Conservation (phyloP, 2,888 invertebrate genomes). For the Heteromyza rotundicornis region DNA sequence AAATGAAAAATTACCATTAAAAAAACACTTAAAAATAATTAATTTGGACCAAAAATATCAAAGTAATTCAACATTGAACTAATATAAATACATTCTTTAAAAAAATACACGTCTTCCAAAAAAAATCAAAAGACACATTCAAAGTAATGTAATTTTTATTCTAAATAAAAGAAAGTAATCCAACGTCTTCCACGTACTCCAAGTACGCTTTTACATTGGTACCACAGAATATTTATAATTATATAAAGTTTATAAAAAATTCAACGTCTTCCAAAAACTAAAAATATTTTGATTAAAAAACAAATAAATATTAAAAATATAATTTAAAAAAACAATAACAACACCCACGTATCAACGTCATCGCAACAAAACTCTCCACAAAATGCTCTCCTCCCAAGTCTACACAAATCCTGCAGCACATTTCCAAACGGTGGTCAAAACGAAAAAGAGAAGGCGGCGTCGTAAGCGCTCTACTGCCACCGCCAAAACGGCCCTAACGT, state of each 20-base stretch:
- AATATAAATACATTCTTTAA: neutral
- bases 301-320: slow-evolving; percentile 9
- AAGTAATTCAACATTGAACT: neutral
- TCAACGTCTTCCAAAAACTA: slow-evolving; percentile 10
- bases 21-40: neutral
- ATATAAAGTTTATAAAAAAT: slow-evolving; percentile 13
- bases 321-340: neutral
- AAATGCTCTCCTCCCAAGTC: slow-evolving; percentile 47
- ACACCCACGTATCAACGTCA: neutral
- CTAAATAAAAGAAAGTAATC: slow-evolving; percentile 29
- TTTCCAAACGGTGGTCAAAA: slow-evolving; percentile 38
- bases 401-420: slow-evolving; percentile 37
- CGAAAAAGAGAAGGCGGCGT: slow-evolving; percentile 44
- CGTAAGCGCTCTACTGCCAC: slow-evolving; percentile 39
- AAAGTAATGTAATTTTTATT: slow-evolving; percentile 29
- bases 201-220: neutral
- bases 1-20: neutral
- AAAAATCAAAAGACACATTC: slow-evolving; percentile 12
- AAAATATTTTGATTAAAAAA: slow-evolving; percentile 1
- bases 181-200: slow-evolving; percentile 46
- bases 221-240: no score
- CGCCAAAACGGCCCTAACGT: slow-evolving; percentile 25
- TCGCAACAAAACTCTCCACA: neutral
- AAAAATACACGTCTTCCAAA: slow-evolving; percentile 23
- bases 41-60: neutral